These are phyloP conservation scores for Ophion slaviceki DNA, from an alignment of 2,888 invertebrate species.

Conservation along the genomic window DNA sequence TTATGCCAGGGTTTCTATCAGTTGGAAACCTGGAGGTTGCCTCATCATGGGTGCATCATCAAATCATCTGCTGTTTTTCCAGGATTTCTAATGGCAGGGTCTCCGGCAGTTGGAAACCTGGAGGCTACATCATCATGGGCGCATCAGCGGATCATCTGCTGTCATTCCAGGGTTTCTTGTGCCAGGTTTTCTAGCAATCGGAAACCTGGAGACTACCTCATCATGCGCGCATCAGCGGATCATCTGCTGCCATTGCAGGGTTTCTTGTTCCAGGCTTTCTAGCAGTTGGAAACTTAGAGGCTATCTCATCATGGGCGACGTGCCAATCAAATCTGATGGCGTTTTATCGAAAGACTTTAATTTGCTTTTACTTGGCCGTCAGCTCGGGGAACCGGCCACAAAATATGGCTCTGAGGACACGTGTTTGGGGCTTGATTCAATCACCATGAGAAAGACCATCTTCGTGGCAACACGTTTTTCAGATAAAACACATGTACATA, in stretches of 20 bases:
- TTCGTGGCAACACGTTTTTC: slow-evolving; percentile 37
- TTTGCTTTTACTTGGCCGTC: not conserved
- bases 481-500: slow-evolving; percentile 37
- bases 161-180: not conserved
- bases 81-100: too few species aligned
- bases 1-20: too few species aligned
- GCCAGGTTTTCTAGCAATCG: not conserved
- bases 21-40: not conserved
- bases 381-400: slow-evolving; percentile 5
- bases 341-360: slow-evolving; percentile 11
- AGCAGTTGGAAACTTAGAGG: too few species aligned
- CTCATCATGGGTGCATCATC: too few species aligned
- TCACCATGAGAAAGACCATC: slow-evolving; percentile 39
- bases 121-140: too few species aligned
- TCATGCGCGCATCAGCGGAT: too few species aligned
- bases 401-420: slow-evolving; percentile 19
- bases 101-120: too few species aligned
- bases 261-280: not conserved
- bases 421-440: slow-evolving; percentile 54
- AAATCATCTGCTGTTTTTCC: too few species aligned
- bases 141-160: too few species aligned
- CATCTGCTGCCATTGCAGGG: not conserved
- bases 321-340: slow-evolving; percentile 6
- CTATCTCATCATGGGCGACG: not conserved
- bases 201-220: too few species aligned